These are phyloP conservation scores for Onchidella celtica DNA, from an alignment of 2,888 invertebrate species.

Conservation along the genomic window DNA sequence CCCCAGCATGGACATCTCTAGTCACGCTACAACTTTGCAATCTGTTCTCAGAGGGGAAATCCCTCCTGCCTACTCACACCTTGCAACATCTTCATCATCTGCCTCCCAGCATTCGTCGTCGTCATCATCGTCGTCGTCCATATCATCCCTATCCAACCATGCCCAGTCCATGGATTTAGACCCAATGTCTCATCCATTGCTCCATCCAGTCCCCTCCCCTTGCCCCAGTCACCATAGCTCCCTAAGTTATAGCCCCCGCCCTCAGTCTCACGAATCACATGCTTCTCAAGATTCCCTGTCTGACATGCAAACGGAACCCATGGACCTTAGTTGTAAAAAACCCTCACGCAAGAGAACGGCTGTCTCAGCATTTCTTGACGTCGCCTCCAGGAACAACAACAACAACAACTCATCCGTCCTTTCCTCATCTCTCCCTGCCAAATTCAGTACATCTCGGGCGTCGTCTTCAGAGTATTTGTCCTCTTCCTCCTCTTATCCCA, in stretches of 20 bases:
- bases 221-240: conserved; percentile 34
- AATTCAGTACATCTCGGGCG: conserved; percentile 5
- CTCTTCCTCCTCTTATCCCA: conserved; percentile 30
- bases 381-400: background rate
- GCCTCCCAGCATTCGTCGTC: conserved; percentile 28
- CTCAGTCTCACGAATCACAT: conserved; percentile 50
- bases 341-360: conserved; percentile 31
- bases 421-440: conserved; percentile 42
- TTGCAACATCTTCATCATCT: conserved; percentile 55
- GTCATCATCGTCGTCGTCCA: conserved; percentile 34
- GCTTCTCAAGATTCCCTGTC: conserved; percentile 42
- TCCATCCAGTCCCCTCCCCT: conserved; percentile 40
- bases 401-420: background rate
- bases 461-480: conserved; percentile 45
- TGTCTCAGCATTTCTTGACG: conserved; percentile 31
- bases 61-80: conserved; percentile 70
- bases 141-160: conserved; percentile 6
- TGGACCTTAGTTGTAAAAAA: conserved; percentile 72
- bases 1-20: conserved; percentile 16
- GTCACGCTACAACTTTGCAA: conserved; percentile 59
- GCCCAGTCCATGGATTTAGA: conserved; percentile 30
- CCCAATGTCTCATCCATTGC: conserved; percentile 10
- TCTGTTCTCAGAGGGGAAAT: conserved; percentile 71
- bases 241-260: conserved; percentile 34
- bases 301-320: conserved; percentile 68